These are phyloP conservation scores for Calonectris borealis DNA, from an alignment of 2,113 vertebrate genomes.

Conservation along the genomic window DNA sequence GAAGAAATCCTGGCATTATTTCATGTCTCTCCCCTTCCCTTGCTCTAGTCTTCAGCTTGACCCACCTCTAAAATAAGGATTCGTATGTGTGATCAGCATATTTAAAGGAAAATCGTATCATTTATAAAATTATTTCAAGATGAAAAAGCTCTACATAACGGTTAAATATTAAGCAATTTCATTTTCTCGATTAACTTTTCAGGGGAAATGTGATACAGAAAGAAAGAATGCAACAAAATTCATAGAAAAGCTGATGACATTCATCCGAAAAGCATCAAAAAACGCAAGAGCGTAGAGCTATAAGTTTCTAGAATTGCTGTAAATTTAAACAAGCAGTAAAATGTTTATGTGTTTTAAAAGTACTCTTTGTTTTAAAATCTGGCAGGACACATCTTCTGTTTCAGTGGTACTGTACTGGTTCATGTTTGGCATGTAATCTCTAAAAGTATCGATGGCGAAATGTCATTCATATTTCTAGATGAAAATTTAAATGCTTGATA, in stretches of 20 bases:
- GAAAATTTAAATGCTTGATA: neutral
- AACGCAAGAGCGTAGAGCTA: accelerated
- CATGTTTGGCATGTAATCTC: accelerated
- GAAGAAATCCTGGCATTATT: neutral
- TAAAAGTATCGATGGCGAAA: accelerated
- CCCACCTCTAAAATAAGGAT: neutral
- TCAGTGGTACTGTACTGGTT: neutral
- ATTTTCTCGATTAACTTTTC: neutral
- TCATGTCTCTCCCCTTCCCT: neutral
- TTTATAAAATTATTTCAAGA: neutral
- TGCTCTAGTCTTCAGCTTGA: neutral
- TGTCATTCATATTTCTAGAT: accelerated
- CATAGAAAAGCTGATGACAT: neutral
- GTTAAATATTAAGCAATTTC: neutral
- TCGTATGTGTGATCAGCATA: neutral
- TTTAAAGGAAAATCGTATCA: accelerated
- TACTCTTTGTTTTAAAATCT: neutral
- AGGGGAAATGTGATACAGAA: constrained; percentile 44
- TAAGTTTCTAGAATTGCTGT: neutral
- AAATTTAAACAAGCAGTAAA: neutral
- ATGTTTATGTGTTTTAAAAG: neutral
- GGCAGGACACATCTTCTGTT: neutral
- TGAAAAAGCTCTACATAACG: neutral
- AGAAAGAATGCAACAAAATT: neutral
- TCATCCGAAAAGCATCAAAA: neutral